phyloP scores from a whole-genome alignment of 1,140 invertebrate species.

The Arctopsyche grandis region DNA sequence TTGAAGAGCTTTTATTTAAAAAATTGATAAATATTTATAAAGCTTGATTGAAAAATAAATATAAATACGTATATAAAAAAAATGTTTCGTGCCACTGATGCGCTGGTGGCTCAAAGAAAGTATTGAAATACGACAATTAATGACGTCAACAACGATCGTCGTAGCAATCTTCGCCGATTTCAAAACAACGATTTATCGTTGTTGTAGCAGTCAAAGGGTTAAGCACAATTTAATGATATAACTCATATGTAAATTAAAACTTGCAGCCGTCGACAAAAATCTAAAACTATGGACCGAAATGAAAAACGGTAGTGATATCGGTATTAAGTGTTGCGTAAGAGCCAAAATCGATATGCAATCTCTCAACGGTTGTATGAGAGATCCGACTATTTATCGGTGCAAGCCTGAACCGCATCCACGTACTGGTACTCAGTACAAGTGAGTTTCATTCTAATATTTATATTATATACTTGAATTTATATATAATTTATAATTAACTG shows the following conservation, averaged over 20 bases:
- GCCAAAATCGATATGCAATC: constrained; percentile 99
- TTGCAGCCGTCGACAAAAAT: constrained; percentile 86
- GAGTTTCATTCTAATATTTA: constrained; percentile 56
- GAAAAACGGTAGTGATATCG: constrained; percentile 83
- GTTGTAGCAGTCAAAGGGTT: too few species aligned
- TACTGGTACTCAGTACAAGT: constrained; percentile 97
- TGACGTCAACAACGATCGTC: too few species aligned
- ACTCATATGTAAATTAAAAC: constrained; percentile 23
- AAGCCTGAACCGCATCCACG: constrained; percentile 93
- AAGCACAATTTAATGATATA: constrained; percentile 21
- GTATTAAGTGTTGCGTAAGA: constrained; percentile 90
- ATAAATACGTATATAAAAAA: too few species aligned
- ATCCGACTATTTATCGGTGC: constrained; percentile 99
- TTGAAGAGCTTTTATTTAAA: too few species aligned
- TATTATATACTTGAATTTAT: constrained; percentile 11
- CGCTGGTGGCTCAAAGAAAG: too few species aligned
- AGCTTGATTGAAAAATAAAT: too few species aligned
- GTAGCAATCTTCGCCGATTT: neutral
- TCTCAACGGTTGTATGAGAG: constrained; percentile 95
- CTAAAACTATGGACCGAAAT: constrained; percentile 94
- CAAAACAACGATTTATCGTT: too few species aligned
- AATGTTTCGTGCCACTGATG: too few species aligned
- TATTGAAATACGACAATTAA: too few species aligned
- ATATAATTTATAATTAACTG: constrained; percentile 38
- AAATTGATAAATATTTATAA: too few species aligned